Evolutionary conservation across 2,797 vertebrate species (phyloP).

Genomic region (Hyperoplus lanceolatus): DNA sequence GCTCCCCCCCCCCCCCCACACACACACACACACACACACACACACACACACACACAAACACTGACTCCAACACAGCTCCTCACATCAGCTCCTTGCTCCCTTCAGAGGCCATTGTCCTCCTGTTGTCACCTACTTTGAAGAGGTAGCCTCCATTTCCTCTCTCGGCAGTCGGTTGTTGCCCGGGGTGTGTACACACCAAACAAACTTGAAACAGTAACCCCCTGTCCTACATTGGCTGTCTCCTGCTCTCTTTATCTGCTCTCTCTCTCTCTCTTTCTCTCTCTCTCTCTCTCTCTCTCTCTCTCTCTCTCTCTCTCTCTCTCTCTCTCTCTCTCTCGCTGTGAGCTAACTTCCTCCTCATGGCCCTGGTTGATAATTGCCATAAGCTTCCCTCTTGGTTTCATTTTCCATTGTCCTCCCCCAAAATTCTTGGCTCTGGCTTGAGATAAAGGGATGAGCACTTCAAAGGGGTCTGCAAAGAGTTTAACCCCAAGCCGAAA

Average conservation of each 20-base stretch:
- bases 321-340: constrained; percentile 60
- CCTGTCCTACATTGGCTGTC: constrained; percentile 75
- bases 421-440: constrained; percentile 93
- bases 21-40: not conserved
- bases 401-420: constrained; percentile 94
- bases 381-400: constrained; percentile 90
- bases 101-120: constrained; percentile 76
- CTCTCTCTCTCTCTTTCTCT: constrained; percentile 45
- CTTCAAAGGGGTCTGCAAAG: constrained; percentile 97
- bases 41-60: too few relatives aligned
- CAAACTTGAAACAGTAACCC: constrained; percentile 79
- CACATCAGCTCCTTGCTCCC: constrained; percentile 70
- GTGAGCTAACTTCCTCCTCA: constrained; percentile 85
- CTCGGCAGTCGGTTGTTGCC: constrained; percentile 62
- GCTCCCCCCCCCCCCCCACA: constrained; percentile 25
- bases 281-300: constrained; percentile 60
- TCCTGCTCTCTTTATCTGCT: constrained; percentile 69
- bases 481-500: constrained; percentile 96
- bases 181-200: constrained; percentile 78
- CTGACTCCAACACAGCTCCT: constrained; percentile 24
- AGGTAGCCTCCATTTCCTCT: constrained; percentile 72
- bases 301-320: constrained; percentile 66
- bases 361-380: constrained; percentile 91
- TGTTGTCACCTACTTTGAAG: constrained; percentile 81
- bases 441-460: constrained; percentile 99